Percentiles rank a stretch among this genome's conserved stretches.
phyloP scores from a whole-genome alignment of 2,888 invertebrate species.

The Blera fallax region DNA sequence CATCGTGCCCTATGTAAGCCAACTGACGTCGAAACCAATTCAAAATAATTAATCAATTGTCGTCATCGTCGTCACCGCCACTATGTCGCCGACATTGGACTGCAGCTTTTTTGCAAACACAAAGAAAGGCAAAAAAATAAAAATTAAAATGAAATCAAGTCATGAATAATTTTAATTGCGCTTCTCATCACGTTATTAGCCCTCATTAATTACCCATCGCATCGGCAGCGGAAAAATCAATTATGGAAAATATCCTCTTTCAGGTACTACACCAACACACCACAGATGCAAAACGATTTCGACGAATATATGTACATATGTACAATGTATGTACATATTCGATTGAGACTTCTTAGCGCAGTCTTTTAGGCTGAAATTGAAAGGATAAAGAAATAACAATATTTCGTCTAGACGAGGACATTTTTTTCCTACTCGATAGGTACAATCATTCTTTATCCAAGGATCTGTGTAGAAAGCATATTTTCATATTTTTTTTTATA shows the following conservation, averaged over 20 bases:
- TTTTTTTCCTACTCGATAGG: neutral
- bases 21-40: conserved; percentile 31
- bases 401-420: conserved; percentile 40
- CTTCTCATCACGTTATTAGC: conserved; percentile 55
- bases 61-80: neutral
- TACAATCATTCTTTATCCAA: neutral
- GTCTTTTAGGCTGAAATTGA: neutral
- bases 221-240: conserved; percentile 53
- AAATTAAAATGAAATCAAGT: conserved; percentile 12
- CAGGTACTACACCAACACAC: neutral
- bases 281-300: neutral
- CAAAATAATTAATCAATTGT: conserved; percentile 55
- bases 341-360: conserved; percentile 9
- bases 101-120: conserved; percentile 16
- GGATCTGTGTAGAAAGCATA: neutral
- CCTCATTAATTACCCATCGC: conserved; percentile 55
- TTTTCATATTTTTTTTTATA: neutral
- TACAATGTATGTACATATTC: neutral
- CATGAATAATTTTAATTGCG: conserved; percentile 60
- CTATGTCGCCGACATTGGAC: neutral
- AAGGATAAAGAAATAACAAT: conserved; percentile 12
- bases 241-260: conserved; percentile 42
- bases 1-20: neutral
- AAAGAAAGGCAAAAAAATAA: conserved; percentile 16
- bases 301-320: neutral